Evolutionary conservation across 2,113 vertebrate genomes (phyloP), one percentile per base, ranked within the genome.

Genomic region (Procavia capensis): DNA sequence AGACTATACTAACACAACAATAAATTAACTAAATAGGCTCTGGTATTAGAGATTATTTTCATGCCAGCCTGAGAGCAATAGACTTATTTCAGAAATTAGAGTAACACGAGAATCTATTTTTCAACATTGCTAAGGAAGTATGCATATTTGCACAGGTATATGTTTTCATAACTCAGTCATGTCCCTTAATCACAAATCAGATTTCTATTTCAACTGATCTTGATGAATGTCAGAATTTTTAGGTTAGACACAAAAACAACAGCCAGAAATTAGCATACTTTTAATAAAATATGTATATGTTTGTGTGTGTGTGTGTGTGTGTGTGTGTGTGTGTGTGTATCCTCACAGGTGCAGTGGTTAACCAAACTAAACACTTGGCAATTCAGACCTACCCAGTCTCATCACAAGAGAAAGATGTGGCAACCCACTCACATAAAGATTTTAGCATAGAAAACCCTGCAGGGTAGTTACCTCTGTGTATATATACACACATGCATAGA

Each of bases 51-150:
- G 25, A 83, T 78, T 11, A 19, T 68, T 64, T 78, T 84, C n/a
- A 17, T 39, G 17, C 84, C 43, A 70, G 34, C 13, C 63, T 93
- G 36, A 76, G 85, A 86, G 57, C 11, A 41, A 39, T 57, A 85
- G 57, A 41, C 50, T 94, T 9, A 86, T 91, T 94, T 88, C 36
- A 93, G 25, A 82, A 94, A 50, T 82, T 76, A 76, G 13, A n/a
- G 7, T 68, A 85, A 85, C 54, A 27, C 39, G 39, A 64, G 34
- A 68, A 10, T 83, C 85, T 85, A 59, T 59, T 92, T 91, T 63
- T 50, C 11, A 89, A 0, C 4, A 86, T 43, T 43, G 10, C 31
- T 78, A 61, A 66, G 31, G 90, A 88, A 91, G 22, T 78, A 0
- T 66, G 11, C 36, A 20, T 45, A 39, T 3, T 76, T 64, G 47